Conservation (phyloP, 2,888 invertebrate genomes). For the Euplagia quadripunctaria region DNA sequence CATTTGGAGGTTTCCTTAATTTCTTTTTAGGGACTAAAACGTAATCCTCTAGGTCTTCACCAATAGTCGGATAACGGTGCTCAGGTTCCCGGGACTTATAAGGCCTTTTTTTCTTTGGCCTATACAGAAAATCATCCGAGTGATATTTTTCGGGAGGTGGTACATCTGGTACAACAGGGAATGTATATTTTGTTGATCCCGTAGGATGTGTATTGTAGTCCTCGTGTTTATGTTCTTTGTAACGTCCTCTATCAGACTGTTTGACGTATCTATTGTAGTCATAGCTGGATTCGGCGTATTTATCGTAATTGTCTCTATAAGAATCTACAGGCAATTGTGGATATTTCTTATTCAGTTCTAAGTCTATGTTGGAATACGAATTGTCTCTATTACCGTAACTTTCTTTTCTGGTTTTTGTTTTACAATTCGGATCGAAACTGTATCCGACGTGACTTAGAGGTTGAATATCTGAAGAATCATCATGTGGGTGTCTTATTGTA, state of each 20-base stretch:
- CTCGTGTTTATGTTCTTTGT: slow-evolving; percentile 68
- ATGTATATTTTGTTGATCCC: slow-evolving; percentile 60
- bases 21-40: slow-evolving; percentile 81
- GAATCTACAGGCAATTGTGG: slow-evolving; percentile 62
- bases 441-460: slow-evolving; percentile 76
- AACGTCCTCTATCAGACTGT: slow-evolving; percentile 60
- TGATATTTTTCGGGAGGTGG: slow-evolving; percentile 67
- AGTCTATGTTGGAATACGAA: slow-evolving; percentile 66
- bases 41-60: slow-evolving; percentile 76
- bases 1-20: slow-evolving; percentile 67
- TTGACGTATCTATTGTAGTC: slow-evolving; percentile 72
- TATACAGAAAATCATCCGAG: slow-evolving; percentile 67
- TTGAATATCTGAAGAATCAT: slow-evolving; percentile 65
- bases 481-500: slow-evolving; percentile 76
- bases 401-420: slow-evolving; percentile 76
- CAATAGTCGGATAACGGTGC: slow-evolving; percentile 46
- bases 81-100: slow-evolving; percentile 65
- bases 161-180: slow-evolving; percentile 67
- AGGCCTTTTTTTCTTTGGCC: slow-evolving; percentile 78
- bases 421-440: slow-evolving; percentile 76
- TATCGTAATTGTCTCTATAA: slow-evolving; percentile 71
- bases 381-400: slow-evolving; percentile 58
- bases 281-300: slow-evolving; percentile 68
- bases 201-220: slow-evolving; percentile 61
- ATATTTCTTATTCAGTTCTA: slow-evolving; percentile 70